Evolutionary conservation across 2,797 vertebrate species (phyloP).

Genomic region (Lycodopsis pacificus): DNA sequence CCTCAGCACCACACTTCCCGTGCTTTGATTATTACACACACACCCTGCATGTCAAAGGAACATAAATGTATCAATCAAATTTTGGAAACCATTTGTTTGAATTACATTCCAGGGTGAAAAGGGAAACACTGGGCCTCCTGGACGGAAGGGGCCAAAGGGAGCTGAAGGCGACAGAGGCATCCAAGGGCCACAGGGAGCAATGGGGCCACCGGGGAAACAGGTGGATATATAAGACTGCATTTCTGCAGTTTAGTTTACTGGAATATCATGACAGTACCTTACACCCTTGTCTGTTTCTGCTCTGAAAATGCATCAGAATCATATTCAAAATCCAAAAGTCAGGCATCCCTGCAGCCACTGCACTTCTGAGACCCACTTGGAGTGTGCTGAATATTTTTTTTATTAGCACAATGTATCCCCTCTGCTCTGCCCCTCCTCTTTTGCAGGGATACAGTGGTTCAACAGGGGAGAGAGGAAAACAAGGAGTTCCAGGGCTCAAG

Average conservation of each 20-base stretch:
- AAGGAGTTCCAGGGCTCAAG: slow-evolving; percentile 71
- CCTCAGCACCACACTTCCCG: not conserved
- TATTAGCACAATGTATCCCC: not conserved
- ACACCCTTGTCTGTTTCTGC: not conserved
- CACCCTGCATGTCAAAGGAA: not conserved
- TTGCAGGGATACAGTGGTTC: slow-evolving; percentile 76
- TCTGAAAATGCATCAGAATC: not conserved
- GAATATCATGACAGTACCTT: not conserved
- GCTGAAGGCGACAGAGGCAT: slow-evolving; percentile 71
- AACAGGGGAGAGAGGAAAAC: slow-evolving; percentile 73
- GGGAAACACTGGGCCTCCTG: slow-evolving; percentile 68
- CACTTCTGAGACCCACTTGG: not conserved
- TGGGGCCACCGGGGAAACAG: slow-evolving; percentile 76
- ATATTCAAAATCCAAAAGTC: not conserved
- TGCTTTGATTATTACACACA: not conserved
- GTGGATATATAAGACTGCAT: slow-evolving; percentile 52
- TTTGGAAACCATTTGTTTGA: not conserved
- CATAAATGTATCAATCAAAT: not conserved
- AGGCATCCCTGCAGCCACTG: not conserved
- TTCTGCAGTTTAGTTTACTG: not conserved
- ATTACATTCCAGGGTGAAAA: slow-evolving; percentile 76
- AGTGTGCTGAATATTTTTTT: not conserved
- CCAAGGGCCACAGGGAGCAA: slow-evolving; percentile 68
- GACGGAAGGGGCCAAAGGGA: slow-evolving; percentile 76
- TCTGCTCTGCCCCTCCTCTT: not conserved